Evolutionary conservation across 2,888 invertebrate species (phyloP).

Genomic region (Drosophila neotestacea): DNA sequence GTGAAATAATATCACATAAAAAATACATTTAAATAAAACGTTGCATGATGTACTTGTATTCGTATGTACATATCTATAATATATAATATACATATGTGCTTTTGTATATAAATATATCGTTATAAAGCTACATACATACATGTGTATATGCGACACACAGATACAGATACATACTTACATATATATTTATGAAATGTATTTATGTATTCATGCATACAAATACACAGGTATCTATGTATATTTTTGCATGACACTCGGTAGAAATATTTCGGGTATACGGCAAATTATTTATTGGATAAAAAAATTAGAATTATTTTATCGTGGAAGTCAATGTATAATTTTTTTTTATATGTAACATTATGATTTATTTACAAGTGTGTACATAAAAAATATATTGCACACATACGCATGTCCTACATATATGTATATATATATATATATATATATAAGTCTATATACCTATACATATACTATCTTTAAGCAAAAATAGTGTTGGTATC

Average conservation of each 20-base stretch:
- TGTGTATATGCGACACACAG: slow-evolving; percentile 32
- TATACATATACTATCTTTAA: slow-evolving; percentile 22
- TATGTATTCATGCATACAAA: slow-evolving; percentile 49
- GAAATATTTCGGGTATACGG: slow-evolving; percentile 48
- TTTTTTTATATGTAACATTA: slow-evolving; percentile 9
- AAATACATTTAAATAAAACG: slow-evolving; percentile 49
- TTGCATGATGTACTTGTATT: slow-evolving; percentile 50
- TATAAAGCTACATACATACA: slow-evolving; percentile 18
- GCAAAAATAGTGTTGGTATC: slow-evolving; percentile 34
- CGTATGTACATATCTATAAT: slow-evolving; percentile 11
- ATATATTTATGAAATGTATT: slow-evolving; percentile 54
- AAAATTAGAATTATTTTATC: slow-evolving; percentile 15
- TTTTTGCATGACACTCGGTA: slow-evolving; percentile 39
- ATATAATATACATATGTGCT: slow-evolving; percentile 17
- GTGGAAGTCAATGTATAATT: slow-evolving; percentile 1
- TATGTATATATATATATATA: slow-evolving; percentile 8
- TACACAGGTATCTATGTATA: slow-evolving; percentile 41
- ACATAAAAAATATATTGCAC: slow-evolving; percentile 8
- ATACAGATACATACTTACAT: slow-evolving; percentile 30
- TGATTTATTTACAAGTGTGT: slow-evolving; percentile 22
- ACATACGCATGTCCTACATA: slow-evolving; percentile 9
- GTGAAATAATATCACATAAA: slow-evolving; percentile 41
- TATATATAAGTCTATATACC: not conserved
- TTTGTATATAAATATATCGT: slow-evolving; percentile 26
- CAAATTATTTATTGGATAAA: slow-evolving; percentile 36